Evolutionary conservation across 2,113 vertebrate species (phyloP).

Genomic region (Formicarius rufipectus): DNA sequence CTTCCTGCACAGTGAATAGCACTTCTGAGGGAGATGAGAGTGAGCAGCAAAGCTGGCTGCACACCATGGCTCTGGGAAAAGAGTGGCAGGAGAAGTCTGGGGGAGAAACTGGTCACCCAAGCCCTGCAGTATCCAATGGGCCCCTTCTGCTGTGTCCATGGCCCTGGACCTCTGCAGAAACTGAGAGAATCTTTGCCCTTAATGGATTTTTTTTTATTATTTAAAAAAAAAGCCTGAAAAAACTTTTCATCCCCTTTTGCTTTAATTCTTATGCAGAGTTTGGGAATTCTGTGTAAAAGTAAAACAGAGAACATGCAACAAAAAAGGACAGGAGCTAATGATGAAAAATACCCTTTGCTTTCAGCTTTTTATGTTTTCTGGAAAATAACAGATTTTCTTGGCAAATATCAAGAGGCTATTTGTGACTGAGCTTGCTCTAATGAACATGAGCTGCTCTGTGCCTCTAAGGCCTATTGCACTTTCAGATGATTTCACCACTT

Average conservation of each 20-base stretch:
- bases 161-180: neutral
- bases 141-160: neutral
- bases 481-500: slow-evolving; percentile 69
- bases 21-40: neutral
- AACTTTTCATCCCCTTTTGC: neutral
- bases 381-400: slow-evolving; percentile 19
- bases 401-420: neutral
- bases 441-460: neutral
- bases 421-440: neutral
- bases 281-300: neutral
- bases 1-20: neutral
- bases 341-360: neutral
- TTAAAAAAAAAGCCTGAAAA: neutral
- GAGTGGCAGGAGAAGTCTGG: neutral
- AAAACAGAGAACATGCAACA: neutral
- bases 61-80: neutral
- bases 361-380: neutral
- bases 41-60: neutral
- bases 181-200: neutral
- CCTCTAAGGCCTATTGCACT: neutral
- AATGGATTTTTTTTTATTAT: neutral
- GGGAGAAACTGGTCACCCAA: neutral
- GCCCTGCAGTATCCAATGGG: neutral
- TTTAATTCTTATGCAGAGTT: neutral
- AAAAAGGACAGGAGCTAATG: neutral